Conservation (phyloP, 35 echinoderm and acorn worm species). For the Lytechinus variegatus region DNA sequence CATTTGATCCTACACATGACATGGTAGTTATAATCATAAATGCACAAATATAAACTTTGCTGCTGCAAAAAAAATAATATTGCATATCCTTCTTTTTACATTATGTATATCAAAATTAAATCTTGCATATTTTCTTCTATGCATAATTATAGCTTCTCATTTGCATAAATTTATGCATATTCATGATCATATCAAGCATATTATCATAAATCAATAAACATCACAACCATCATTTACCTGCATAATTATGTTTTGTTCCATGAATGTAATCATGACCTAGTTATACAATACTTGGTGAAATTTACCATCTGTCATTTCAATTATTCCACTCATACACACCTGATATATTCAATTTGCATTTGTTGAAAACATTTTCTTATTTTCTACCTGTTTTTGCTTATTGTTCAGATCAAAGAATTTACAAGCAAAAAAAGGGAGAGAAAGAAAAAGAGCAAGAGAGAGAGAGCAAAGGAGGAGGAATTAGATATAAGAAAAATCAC, state of each 20-base stretch:
- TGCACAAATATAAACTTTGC: conserved; percentile 5
- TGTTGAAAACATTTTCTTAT: not conserved
- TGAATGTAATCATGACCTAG: not conserved
- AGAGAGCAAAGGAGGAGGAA: too few relatives aligned
- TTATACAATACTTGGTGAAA: not conserved
- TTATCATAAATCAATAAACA: not conserved
- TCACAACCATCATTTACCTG: not conserved
- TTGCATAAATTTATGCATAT: not conserved
- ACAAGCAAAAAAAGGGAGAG: too few relatives aligned
- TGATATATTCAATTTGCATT: not conserved
- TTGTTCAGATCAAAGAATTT: not conserved
- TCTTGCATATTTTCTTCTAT: not conserved
- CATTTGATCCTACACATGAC: not conserved
- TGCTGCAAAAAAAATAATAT: not conserved
- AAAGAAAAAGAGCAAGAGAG: not conserved
- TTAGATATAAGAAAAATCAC: not conserved
- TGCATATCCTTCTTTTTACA: not conserved
- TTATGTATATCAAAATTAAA: not conserved
- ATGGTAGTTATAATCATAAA: not conserved
- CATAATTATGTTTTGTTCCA: not conserved
- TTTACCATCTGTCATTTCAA: not conserved
- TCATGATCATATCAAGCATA: not conserved
- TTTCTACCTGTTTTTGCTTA: not conserved
- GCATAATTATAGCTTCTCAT: not conserved
- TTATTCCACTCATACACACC: not conserved